A percentile compares a stretch with the other conserved stretches of the same genome.
phyloP scores from a whole-genome alignment of 1,140 invertebrate species.

The Pachyrhynchus sulphureomaculatus region DNA sequence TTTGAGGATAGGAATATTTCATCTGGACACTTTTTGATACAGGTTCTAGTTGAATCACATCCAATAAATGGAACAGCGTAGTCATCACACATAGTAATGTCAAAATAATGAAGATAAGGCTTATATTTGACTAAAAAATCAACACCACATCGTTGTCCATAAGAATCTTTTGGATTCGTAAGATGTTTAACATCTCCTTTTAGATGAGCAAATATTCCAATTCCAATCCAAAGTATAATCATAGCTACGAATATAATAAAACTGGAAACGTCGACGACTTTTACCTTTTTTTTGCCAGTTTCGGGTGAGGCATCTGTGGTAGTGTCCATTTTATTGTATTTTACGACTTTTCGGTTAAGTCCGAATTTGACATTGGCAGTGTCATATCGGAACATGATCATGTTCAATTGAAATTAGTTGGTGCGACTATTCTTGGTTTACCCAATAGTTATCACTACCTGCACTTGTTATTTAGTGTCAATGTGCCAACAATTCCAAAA shows the following conservation, averaged over 20 bases:
- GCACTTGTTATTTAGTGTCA: too few relatives aligned
- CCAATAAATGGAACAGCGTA: not conserved
- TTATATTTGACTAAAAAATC: not conserved
- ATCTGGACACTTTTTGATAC: not conserved
- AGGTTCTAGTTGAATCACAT: not conserved
- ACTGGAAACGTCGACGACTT: not conserved
- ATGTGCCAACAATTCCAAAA: too few relatives aligned
- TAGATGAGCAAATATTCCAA: slow-evolving; percentile 6
- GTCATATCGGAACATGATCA: too few relatives aligned
- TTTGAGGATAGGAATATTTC: not conserved
- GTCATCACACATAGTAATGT: not conserved
- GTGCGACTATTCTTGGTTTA: too few relatives aligned
- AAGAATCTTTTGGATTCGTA: not conserved
- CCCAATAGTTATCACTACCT: too few relatives aligned
- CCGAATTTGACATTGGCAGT: too few relatives aligned
- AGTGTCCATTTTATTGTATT: too few relatives aligned
- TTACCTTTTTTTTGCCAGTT: too few relatives aligned
- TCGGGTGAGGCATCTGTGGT: too few relatives aligned
- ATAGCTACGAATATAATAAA: not conserved
- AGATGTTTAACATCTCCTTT: not conserved
- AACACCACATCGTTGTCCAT: not conserved
- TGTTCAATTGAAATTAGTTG: too few relatives aligned
- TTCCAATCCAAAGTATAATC: not conserved
- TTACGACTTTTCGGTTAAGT: too few relatives aligned
- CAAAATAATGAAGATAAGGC: not conserved